Conservation (phyloP, 2,888 invertebrate genomes). For the Hypolimnas misippus region DNA sequence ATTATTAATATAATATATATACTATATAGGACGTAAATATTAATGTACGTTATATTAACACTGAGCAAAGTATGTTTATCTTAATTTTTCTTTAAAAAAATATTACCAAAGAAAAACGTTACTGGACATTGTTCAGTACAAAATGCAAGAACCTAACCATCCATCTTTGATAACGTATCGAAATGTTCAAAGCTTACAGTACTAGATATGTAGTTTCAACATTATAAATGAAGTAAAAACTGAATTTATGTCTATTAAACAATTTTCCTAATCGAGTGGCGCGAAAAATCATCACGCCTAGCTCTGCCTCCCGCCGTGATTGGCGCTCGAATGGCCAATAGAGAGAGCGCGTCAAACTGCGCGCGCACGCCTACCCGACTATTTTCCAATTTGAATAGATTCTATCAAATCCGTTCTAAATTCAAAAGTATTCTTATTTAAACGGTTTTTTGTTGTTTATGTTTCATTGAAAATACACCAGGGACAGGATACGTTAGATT, state of each 20-base stretch:
- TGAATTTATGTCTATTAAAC: slow-evolving; percentile 4
- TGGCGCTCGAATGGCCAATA: slow-evolving; percentile 72
- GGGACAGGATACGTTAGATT: background rate
- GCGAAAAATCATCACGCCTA: slow-evolving; percentile 68
- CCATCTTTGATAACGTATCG: no score
- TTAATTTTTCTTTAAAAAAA: no score
- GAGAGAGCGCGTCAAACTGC: slow-evolving; percentile 64
- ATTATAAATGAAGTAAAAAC: background rate
- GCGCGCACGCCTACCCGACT: slow-evolving; percentile 74
- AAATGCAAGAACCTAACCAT: no score
- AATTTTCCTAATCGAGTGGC: slow-evolving; percentile 45
- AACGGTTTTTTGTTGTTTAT: background rate
- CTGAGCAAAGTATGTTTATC: no score
- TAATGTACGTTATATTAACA: no score
- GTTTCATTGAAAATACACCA: background rate
- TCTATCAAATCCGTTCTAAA: slow-evolving; percentile 51
- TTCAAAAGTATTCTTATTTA: slow-evolving; percentile 37
- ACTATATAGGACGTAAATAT: no score
- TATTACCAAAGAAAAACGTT: no score
- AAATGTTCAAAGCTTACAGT: no score
- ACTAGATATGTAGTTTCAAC: background rate
- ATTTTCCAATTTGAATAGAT: slow-evolving; percentile 72
- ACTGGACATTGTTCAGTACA: no score
- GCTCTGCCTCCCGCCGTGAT: slow-evolving; percentile 67
- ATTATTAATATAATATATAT: no score